Evolutionary conservation across 2,888 invertebrate species (phyloP).

Genomic region (Fragum fragum): DNA sequence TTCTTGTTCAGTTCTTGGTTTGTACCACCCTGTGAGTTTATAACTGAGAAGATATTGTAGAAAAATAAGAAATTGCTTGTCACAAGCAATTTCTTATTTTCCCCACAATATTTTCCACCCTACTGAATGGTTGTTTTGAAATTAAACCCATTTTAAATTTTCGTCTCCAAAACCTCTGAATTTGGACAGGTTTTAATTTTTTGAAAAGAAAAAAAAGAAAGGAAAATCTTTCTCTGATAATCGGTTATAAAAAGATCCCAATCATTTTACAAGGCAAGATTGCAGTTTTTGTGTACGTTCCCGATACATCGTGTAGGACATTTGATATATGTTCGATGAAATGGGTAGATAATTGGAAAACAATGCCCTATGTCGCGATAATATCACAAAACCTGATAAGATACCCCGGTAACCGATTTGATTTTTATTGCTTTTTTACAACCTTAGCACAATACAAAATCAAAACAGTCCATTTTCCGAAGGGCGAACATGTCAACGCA

Average conservation of each 20-base stretch:
- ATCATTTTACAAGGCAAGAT: background rate
- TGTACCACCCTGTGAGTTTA: too few relatives aligned
- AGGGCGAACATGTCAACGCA: slow-evolving; percentile 24
- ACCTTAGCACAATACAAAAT: slow-evolving; percentile 51
- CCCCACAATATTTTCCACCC: too few relatives aligned
- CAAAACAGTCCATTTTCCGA: slow-evolving; percentile 18
- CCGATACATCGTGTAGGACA: slow-evolving; percentile 14
- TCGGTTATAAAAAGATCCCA: background rate
- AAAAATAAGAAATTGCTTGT: too few relatives aligned
- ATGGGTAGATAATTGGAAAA: slow-evolving; percentile 55
- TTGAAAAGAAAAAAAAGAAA: too few relatives aligned
- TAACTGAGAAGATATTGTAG: too few relatives aligned
- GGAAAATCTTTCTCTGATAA: too few relatives aligned
- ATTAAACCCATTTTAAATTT: too few relatives aligned
- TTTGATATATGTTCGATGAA: slow-evolving; percentile 62
- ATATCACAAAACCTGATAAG: slow-evolving; percentile 51
- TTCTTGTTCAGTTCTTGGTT: too few relatives aligned
- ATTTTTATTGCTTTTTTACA: slow-evolving; percentile 68
- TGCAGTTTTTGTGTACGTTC: background rate
- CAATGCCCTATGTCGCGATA: slow-evolving; percentile 55
- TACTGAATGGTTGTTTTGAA: too few relatives aligned
- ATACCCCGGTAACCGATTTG: slow-evolving; percentile 60
- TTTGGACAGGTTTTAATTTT: too few relatives aligned
- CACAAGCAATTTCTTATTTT: too few relatives aligned
- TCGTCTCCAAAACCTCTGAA: too few relatives aligned